phyloP scores from a whole-genome alignment of 2,888 invertebrate genomes.

The Caenorhabditis drosophilae region DNA sequence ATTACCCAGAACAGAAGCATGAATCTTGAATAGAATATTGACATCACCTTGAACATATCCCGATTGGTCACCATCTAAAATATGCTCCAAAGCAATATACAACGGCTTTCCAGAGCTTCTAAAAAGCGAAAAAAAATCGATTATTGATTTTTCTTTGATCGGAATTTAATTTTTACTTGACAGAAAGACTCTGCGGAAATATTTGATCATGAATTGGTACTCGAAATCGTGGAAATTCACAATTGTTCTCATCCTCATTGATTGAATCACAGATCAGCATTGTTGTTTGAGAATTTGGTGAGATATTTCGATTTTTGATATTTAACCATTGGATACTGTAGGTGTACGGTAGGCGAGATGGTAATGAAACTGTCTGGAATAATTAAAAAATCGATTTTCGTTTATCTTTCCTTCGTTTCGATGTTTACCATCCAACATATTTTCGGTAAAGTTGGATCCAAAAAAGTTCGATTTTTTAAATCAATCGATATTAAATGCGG shows the following conservation, averaged over 20 bases:
- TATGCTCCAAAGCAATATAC: conserved; percentile 55
- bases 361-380: conserved; percentile 58
- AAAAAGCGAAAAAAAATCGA: no score
- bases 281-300: conserved; percentile 15
- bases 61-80: conserved; percentile 38
- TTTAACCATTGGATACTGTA: conserved; percentile 68
- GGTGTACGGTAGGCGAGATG: conserved; percentile 62
- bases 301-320: conserved; percentile 59
- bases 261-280: conserved; percentile 42
- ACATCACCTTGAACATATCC: conserved; percentile 61
- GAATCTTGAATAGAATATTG: conserved; percentile 61
- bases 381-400: neutral
- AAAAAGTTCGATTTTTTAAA: conserved; percentile 58
- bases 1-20: conserved; percentile 62
- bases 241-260: conserved; percentile 27
- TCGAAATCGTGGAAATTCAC: conserved; percentile 25
- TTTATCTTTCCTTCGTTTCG: neutral
- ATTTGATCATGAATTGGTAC: conserved; percentile 63
- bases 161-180: conserved; percentile 37
- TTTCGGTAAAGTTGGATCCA: conserved; percentile 56
- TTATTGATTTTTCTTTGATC: neutral
- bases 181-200: conserved; percentile 62
- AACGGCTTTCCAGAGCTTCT: conserved; percentile 57
- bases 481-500: conserved; percentile 62
- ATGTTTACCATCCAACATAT: conserved; percentile 64